Evolutionary conservation across 2,797 vertebrate genomes (phyloP).

Genomic region (Danio albolineatus): DNA sequence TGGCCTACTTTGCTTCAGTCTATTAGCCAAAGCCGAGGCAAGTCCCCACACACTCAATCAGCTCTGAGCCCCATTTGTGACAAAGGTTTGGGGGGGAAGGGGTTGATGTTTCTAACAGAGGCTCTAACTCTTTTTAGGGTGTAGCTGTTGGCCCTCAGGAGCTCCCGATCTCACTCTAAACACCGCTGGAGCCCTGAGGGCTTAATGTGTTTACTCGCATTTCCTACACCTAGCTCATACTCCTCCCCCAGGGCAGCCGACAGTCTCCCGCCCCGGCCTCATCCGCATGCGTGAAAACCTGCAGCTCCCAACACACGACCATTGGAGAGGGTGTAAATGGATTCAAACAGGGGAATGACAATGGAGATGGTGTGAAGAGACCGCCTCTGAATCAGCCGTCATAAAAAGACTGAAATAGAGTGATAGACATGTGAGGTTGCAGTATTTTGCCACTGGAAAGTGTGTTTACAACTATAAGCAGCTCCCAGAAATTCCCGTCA

Average conservation of each 20-base stretch:
- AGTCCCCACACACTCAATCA: slow-evolving; percentile 33
- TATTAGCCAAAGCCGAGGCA: not conserved
- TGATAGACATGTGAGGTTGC: slow-evolving; percentile 23
- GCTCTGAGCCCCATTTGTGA: slow-evolving; percentile 37
- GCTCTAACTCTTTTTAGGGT: slow-evolving; percentile 30
- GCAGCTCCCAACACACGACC: slow-evolving; percentile 49
- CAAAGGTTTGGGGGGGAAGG: slow-evolving; percentile 48
- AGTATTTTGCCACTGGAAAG: not conserved
- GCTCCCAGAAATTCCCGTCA: not conserved
- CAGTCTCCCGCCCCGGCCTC: slow-evolving; percentile 49
- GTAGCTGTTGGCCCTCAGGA: slow-evolving; percentile 30
- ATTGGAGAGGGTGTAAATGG: slow-evolving; percentile 53
- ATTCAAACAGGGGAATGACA: slow-evolving; percentile 56
- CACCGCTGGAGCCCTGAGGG: slow-evolving; percentile 44
- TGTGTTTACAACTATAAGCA: not conserved
- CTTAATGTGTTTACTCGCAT: slow-evolving; percentile 57
- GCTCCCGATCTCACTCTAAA: slow-evolving; percentile 36
- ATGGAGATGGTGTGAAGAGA: slow-evolving; percentile 54
- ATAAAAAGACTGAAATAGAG: slow-evolving; percentile 36
- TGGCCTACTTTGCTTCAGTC: slow-evolving; percentile 31
- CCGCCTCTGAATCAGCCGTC: slow-evolving; percentile 28
- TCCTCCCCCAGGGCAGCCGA: slow-evolving; percentile 44
- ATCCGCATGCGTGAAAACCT: slow-evolving; percentile 59
- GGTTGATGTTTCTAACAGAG: slow-evolving; percentile 50
- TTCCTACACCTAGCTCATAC: slow-evolving; percentile 40